phyloP scores from a whole-genome alignment of 2,888 invertebrate species.

The Drosophila monieri region DNA sequence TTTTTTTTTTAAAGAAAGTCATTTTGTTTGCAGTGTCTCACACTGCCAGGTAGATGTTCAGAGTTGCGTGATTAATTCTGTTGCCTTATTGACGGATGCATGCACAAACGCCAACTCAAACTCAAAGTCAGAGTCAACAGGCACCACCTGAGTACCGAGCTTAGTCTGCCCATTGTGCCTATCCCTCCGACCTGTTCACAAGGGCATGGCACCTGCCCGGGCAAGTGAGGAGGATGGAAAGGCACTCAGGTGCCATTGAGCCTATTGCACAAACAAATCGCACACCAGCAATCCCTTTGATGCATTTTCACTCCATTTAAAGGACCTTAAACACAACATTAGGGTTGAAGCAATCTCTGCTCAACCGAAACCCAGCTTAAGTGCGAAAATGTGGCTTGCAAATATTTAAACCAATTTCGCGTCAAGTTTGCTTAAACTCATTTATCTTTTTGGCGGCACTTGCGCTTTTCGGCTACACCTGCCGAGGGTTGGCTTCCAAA shows the following conservation, averaged over 20 bases:
- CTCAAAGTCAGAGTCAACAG: slow-evolving; percentile 4
- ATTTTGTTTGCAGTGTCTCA: slow-evolving; percentile 1
- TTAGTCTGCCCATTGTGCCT: no score
- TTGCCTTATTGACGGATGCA: slow-evolving; percentile 59
- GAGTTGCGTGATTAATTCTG: slow-evolving; percentile 70
- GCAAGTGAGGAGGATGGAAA: background rate
- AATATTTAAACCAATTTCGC: slow-evolving; percentile 45
- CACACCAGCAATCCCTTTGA: slow-evolving; percentile 6
- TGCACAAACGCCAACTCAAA: slow-evolving; percentile 15
- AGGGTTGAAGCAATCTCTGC: background rate
- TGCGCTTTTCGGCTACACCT: slow-evolving; percentile 36
- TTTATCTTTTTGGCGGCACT: slow-evolving; percentile 26
- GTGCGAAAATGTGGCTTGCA: slow-evolving; percentile 33
- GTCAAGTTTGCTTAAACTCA: slow-evolving; percentile 27
- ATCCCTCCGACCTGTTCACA: background rate
- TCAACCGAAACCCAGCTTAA: background rate
- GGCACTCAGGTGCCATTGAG: slow-evolving; percentile 36
- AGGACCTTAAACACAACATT: slow-evolving; percentile 24
- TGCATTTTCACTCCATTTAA: slow-evolving; percentile 22
- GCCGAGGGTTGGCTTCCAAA: slow-evolving; percentile 29
- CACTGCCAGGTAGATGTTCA: slow-evolving; percentile 45
- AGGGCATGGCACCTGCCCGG: slow-evolving; percentile 7
- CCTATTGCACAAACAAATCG: slow-evolving; percentile 19
- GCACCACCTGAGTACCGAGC: no score
- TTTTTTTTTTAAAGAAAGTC: background rate